Evolutionary conservation across 1,140 invertebrate genomes (phyloP).

Genomic region (Diorhabda elongata): DNA sequence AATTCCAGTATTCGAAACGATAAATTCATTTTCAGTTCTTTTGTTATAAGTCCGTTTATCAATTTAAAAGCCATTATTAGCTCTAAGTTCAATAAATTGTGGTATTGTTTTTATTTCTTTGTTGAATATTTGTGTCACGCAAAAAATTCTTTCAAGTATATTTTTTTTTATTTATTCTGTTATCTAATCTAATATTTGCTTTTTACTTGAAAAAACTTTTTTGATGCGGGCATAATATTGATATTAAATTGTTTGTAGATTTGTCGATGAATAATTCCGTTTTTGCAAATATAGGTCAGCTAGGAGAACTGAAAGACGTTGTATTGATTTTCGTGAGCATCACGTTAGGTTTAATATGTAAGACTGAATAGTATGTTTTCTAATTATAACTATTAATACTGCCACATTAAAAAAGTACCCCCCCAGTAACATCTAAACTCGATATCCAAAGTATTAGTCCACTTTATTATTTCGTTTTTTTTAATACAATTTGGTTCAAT

Average conservation of each 20-base stretch:
- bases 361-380: background rate
- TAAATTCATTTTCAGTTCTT: background rate
- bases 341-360: background rate
- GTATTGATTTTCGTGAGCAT: background rate
- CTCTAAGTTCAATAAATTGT: background rate
- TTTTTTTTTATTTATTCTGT: background rate
- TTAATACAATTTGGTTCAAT: too few relatives aligned
- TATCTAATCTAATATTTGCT: background rate
- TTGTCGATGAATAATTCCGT: background rate
- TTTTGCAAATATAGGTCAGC: background rate
- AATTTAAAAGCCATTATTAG: background rate
- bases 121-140: background rate
- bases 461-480: too few relatives aligned
- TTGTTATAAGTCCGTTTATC: background rate
- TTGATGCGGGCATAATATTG: background rate
- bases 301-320: background rate
- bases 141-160: background rate
- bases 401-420: background rate
- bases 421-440: too few relatives aligned
- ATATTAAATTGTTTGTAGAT: background rate
- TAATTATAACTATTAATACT: background rate
- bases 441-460: too few relatives aligned
- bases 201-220: background rate
- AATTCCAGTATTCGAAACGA: too few relatives aligned
- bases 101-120: constrained; percentile 1